Percentiles rank a stretch among this genome's conserved stretches.
Evolutionary conservation across 2,888 invertebrate genomes (phyloP).

Genomic region (Sthenelais limicola): DNA sequence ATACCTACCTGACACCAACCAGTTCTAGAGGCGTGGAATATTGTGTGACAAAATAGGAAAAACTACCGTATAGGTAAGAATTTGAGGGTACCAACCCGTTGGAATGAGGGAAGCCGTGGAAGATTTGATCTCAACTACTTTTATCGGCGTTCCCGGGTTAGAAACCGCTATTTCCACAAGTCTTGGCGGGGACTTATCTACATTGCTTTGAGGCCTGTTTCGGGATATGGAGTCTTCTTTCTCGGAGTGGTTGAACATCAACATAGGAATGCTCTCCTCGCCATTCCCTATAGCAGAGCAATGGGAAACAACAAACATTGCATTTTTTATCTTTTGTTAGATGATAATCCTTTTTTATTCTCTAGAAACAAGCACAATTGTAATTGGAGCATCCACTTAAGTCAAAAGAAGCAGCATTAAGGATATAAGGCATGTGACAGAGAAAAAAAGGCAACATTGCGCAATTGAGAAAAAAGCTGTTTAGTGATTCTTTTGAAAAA

Average conservation of each 20-base stretch:
- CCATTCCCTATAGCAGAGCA: conserved; percentile 57
- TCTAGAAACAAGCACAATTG: conserved; percentile 28
- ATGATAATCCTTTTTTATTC: conserved; percentile 7
- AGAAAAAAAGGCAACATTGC: conserved; percentile 35
- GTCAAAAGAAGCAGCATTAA: conserved; percentile 32
- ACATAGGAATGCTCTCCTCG: conserved; percentile 70
- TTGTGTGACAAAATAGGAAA: too few relatives aligned
- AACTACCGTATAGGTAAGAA: conserved; percentile 25
- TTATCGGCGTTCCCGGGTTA: conserved; percentile 43
- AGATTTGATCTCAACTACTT: conserved; percentile 43
- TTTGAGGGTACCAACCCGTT: conserved; percentile 42
- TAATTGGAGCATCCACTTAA: conserved; percentile 20
- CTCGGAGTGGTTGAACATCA: conserved; percentile 67
- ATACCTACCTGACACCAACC: too few relatives aligned
- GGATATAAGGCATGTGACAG: conserved; percentile 28
- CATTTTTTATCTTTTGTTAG: conserved; percentile 3
- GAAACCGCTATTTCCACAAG: conserved; percentile 41
- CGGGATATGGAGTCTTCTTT: conserved; percentile 48
- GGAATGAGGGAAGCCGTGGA: conserved; percentile 41
- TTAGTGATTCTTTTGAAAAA: too few relatives aligned
- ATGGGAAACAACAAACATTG: conserved; percentile 37
- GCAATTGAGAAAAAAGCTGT: conserved; percentile 32
- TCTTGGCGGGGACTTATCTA: conserved; percentile 37
- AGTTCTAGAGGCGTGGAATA: too few relatives aligned
- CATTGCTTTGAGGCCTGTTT: conserved; percentile 41